These are phyloP conservation scores for Pelobates cultripes DNA, from an alignment of 2,797 vertebrate species.

Conservation along the genomic window DNA sequence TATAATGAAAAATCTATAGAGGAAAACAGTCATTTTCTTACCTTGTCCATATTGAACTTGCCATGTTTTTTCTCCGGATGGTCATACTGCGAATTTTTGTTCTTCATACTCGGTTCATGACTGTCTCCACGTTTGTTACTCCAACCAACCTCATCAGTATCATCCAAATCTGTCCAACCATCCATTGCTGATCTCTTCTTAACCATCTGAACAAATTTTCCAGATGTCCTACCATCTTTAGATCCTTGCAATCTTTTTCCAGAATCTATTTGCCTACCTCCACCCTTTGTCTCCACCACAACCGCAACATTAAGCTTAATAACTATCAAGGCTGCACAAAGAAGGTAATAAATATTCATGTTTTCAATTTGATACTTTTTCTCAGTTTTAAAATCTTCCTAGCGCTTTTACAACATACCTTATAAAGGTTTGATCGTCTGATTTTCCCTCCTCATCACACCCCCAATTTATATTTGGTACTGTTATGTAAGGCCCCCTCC, in stretches of 20 bases:
- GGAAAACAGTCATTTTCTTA: conserved; percentile 48
- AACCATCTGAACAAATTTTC: rapidly evolving
- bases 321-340: rapidly evolving
- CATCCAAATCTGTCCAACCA: not conserved
- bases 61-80: conserved; percentile 12
- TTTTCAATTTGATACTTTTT: not conserved
- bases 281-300: not conserved
- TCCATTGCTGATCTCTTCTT: rapidly evolving
- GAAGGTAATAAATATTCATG: conserved; percentile 44
- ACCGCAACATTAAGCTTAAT: conserved; percentile 12
- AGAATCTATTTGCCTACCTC: not conserved
- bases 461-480: conserved; percentile 57
- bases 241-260: not conserved
- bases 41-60: conserved; percentile 65
- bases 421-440: not conserved
- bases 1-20: too few species aligned
- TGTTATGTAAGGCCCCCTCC: not conserved
- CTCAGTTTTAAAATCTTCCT: not conserved
- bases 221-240: not conserved
- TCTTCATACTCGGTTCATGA: not conserved
- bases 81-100: conserved; percentile 63
- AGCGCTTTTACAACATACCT: not conserved
- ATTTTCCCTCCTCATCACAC: not conserved
- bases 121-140: not conserved
- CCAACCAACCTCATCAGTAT: not conserved